phyloP scores from a whole-genome alignment of 2,113 vertebrate genomes.

The Hemiprocne comata region DNA sequence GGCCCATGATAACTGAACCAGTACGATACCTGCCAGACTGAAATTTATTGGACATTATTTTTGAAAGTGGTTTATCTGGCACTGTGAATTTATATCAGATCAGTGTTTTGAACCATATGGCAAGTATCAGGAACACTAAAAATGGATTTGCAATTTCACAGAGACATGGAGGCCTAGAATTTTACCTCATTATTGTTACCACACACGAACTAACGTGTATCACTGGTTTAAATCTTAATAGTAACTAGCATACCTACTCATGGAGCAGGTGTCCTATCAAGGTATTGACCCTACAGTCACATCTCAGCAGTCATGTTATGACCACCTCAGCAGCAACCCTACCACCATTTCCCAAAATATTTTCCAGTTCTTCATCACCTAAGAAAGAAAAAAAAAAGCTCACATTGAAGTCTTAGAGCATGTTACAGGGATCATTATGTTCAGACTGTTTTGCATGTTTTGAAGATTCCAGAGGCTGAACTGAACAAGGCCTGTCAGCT shows the following conservation, averaged over 20 bases:
- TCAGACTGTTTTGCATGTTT: not conserved
- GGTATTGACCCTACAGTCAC: not conserved
- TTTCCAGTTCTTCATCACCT: not conserved
- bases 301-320: not conserved
- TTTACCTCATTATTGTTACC: not conserved
- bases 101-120: not conserved
- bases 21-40: not conserved
- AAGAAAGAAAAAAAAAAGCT: not conserved
- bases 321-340: not conserved
- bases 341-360: not conserved
- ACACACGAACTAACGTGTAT: not conserved
- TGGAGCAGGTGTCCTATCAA: not conserved
- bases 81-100: not conserved
- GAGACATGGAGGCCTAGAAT: not conserved
- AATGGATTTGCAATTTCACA: not conserved
- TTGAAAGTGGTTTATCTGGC: not conserved
- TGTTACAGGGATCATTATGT: not conserved
- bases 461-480: not conserved
- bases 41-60: not conserved
- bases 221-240: not conserved
- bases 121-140: not conserved
- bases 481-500: not conserved
- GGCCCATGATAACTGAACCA: not conserved
- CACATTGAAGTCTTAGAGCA: not conserved
- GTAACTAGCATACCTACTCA: not conserved